A percentile compares a stretch with the other conserved stretches of the same genome.
Conservation (phyloP, 2,113 vertebrate genomes). For the Jaculus jaculus region DNA sequence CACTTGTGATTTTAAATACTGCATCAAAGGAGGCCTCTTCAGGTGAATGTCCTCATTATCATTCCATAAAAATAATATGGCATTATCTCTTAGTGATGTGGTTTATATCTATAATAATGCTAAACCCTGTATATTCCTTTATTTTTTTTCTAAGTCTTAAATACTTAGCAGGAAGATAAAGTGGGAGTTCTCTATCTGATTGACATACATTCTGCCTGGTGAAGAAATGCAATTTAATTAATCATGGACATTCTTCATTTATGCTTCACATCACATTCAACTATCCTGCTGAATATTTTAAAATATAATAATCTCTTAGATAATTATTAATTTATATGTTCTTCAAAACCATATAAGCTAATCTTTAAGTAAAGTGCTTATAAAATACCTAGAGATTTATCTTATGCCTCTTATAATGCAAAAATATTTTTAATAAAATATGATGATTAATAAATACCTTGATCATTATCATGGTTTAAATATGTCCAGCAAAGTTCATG, state of each 20-base stretch:
- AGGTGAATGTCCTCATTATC: slow-evolving; percentile 77
- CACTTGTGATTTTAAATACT: slow-evolving; percentile 77
- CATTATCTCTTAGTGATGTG: slow-evolving; percentile 77
- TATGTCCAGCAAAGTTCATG: not conserved
- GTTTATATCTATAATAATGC: slow-evolving; percentile 78
- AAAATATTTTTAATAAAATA: not conserved
- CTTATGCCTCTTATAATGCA: not conserved
- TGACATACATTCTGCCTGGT: slow-evolving; percentile 54
- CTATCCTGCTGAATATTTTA: slow-evolving; percentile 47
- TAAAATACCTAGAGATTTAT: not conserved
- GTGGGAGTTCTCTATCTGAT: slow-evolving; percentile 59
- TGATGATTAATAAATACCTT: not conserved
- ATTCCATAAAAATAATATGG: slow-evolving; percentile 82
- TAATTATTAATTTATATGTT: slow-evolving; percentile 62
- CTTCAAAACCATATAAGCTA: slow-evolving; percentile 29
- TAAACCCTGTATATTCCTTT: slow-evolving; percentile 66
- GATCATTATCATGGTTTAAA: not conserved
- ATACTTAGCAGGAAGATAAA: slow-evolving; percentile 59
- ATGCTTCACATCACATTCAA: not conserved
- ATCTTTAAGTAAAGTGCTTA: slow-evolving; percentile 1
- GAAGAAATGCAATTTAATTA: slow-evolving; percentile 75
- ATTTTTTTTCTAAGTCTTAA: slow-evolving; percentile 64
- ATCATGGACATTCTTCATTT: slow-evolving; percentile 41
- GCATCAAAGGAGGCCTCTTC: slow-evolving; percentile 76
- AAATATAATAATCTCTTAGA: slow-evolving; percentile 42